Evolutionary conservation across 2,113 vertebrate genomes (phyloP), one percentile per base, ranked within the genome.

Genomic region (Alectura lathami): DNA sequence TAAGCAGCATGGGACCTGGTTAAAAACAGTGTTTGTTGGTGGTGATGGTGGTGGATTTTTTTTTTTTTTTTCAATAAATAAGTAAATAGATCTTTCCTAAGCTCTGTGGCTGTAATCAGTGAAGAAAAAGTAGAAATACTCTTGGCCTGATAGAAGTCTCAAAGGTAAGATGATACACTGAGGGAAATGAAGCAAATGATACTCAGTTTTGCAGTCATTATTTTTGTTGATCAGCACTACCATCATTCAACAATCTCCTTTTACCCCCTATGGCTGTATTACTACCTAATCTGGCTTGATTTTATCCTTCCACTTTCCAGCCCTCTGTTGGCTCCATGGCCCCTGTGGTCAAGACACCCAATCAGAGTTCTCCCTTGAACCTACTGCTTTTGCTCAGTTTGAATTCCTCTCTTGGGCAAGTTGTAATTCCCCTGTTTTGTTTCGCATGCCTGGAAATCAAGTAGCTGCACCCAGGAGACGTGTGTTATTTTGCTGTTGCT

Each of bases 401-500:
- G 26, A 40, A n/a, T n/a, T n/a, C 32, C 63, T 77, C 45, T 66
- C 14, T 51, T 47, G 10, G 26, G 22, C 27, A 63, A 62, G 47
- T 42, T 63, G 73, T 60, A 64, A 34, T 56, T 79, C 50, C 21
- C 60, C 45, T 54, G n/a, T 72, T 79, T 24, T 38, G 43, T 75
- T 83, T 64, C 32, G 50, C 27, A 2, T 17, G 30, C 30, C 50
- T 86, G 43, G 30, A 64, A 48, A 38, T 38, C 77, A 53, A 2
- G 53, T 27, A 67, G 14, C 54, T 78, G 62, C 2, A 1, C 50
- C 24, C 38, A 59, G 6, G 12, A 75, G 43, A 69, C 45, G 18
- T 0, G 11, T 0, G 0, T 11, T 7, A 3, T 38, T 29, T 68
- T 57, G 36, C 67, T 56, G 40, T 12, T 56, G 36, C 29, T 32